Base-by-base conservation (phyloP, 2,113 vertebrate species). In the Pteronura brasiliensis region DNA sequence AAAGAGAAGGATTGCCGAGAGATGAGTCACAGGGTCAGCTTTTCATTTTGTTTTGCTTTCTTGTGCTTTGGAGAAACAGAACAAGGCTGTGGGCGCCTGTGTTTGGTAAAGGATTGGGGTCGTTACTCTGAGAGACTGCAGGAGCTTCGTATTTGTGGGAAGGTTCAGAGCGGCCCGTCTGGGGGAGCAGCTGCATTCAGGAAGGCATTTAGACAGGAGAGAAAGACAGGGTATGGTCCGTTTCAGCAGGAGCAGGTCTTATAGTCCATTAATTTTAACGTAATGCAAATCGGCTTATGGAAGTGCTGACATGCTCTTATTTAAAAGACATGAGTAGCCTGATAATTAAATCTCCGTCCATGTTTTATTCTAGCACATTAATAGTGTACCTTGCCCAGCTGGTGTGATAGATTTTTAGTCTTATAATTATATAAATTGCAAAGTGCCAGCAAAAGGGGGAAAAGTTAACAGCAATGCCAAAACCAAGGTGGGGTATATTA, bases 221-320 rank as follows among this genome's bases (percentile, higher is more conserved):
- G 72, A 42, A 21, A 76, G 85, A 67, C 11, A 63, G 7, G 25
- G 81, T 82, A 21, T 11, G n/a, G 29, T 47, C 20, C 39, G 7
- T 98, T 90, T 96, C 92, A 92, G 49, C 95, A 90, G 96, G 95
- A 98, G 93, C 65, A 84, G 92, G 96, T 89, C 83, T 97, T 97
- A 17, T 39, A 95, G 86, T 63, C 95, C 95, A 95, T 98, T 96
- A 96, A 96, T 97, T 97, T 93, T 95, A 97, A 95, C 52, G 57
- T 86, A 86, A 96, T 97, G 97, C 95, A 98, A 98, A 98, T 36
- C 11, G 59, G 94, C 96, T 98, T 98, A 95, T 90, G 96, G 69
- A 97, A 79, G 84, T 95, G 96, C 86, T 98, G 96, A 96, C 97
- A 97, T 44, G 52, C n/a, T 96, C 61, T 90, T 97, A 90, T 90